Evolutionary conservation across 2,888 invertebrate genomes (phyloP), one percentile per base, ranked within the genome.

Genomic region (Rutpela maculata): DNA sequence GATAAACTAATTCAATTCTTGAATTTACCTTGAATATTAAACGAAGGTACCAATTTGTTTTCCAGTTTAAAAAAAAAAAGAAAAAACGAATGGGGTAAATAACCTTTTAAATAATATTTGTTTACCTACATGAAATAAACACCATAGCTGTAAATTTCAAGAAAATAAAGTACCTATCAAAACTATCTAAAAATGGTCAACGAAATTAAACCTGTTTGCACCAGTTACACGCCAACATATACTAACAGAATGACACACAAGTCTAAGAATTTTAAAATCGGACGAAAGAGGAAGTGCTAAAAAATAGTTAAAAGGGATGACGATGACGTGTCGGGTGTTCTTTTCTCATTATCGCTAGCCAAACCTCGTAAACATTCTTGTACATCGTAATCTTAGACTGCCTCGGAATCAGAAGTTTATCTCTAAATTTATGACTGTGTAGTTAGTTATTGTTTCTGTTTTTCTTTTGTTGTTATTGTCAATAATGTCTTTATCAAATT

Each of bases 361-460:
- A n/a, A 6, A 26, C 26, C 50, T 22, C 50, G 56, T 72, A 72
- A 72, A 63, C 72, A 72, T 72, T 55, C 72, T 63, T 63, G 72
- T 63, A 63, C 72, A 55, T 72, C 55, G 72, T 72, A 63, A 62
- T 55, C 72, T 22, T 55, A 38, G 31, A 63, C 63, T 63, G 72
- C 72, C 55, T 63, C 43, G 18, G 63, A 59, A 63, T 72, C 72
- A 62, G 55, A 55, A 72, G 63, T 63, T 72, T 72, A 72, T 72
- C 72, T 50, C 19, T 17, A 63, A 17, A 63, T 50, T 55, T 55
- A 67, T 67, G 43, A 65, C 9, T 35, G 31, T 35, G 67, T 56
- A 26, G 10, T 0, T 18, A 63, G 17, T 6, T 18, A 63, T 38
- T 55, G 55, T 55, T 55, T 26, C n/a, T 67, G 19, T 67, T 67